Conservation (phyloP, 2,797 vertebrate genomes). For the Ceryle rudis region DNA sequence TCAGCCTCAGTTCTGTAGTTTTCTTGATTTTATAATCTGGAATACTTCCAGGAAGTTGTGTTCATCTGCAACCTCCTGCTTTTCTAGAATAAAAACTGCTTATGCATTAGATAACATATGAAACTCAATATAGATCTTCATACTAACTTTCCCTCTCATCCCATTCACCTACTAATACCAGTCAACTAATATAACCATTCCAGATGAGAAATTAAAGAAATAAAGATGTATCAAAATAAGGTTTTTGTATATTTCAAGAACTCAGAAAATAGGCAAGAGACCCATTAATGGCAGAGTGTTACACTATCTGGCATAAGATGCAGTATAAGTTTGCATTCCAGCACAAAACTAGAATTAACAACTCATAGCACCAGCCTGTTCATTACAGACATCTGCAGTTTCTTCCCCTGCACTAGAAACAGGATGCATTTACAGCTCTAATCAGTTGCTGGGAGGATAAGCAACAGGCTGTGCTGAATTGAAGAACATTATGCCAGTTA, state of each 20-base stretch:
- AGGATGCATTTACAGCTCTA: background rate
- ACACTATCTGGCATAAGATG: background rate
- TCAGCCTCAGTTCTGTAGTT: background rate
- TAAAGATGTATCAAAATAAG: background rate
- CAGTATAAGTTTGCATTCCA: background rate
- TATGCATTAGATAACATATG: background rate
- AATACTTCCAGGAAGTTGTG: background rate
- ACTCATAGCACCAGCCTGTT: background rate
- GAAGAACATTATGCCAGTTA: background rate
- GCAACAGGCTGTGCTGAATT: background rate
- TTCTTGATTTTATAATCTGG: background rate
- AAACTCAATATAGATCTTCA: background rate
- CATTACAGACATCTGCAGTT: background rate
- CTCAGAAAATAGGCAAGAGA: background rate
- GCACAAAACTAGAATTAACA: background rate
- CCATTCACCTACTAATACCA: background rate
- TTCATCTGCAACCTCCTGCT: background rate
- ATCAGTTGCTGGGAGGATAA: background rate
- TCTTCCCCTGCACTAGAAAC: background rate
- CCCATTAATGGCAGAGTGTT: rapidly evolving
- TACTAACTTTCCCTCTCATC: background rate
- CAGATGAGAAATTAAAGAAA: background rate
- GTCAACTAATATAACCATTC: background rate
- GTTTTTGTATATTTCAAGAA: background rate
- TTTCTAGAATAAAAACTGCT: background rate